A percentile compares a stretch with the other conserved stretches of the same genome.
Evolutionary conservation across 2,113 vertebrate genomes (phyloP).

Genomic region (Puma concolor): DNA sequence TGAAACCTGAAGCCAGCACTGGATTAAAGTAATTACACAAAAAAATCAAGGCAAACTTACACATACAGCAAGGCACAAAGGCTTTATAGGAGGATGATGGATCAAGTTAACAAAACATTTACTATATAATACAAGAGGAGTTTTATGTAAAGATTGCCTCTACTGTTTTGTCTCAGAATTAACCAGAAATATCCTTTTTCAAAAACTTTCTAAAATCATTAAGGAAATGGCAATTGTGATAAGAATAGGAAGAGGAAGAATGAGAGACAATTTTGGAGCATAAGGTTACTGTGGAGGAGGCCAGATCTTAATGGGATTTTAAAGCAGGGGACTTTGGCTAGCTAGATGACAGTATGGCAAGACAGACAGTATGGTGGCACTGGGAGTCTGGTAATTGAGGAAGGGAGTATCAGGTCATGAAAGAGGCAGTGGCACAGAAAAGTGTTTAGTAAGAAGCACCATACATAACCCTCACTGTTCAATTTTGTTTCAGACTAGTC

Average conservation of each 20-base stretch:
- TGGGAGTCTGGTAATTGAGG: background rate
- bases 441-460: background rate
- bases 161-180: background rate
- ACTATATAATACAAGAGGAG: background rate
- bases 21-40: background rate
- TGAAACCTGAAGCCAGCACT: background rate
- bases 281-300: conserved; percentile 55
- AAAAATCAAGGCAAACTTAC: background rate
- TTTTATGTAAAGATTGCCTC: background rate
- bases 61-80: background rate
- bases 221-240: background rate
- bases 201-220: background rate
- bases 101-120: background rate
- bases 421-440: background rate
- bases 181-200: background rate
- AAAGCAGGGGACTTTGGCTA: conserved; percentile 62
- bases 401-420: background rate
- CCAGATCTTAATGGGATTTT: conserved; percentile 61
- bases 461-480: background rate
- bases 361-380: background rate
- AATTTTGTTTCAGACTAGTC: background rate
- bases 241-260: background rate
- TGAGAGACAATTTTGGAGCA: conserved; percentile 49
- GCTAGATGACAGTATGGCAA: conserved; percentile 50
- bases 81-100: background rate